Base-by-base conservation (phyloP, 2,797 vertebrate species). In the Toxotes lorentzi region DNA sequence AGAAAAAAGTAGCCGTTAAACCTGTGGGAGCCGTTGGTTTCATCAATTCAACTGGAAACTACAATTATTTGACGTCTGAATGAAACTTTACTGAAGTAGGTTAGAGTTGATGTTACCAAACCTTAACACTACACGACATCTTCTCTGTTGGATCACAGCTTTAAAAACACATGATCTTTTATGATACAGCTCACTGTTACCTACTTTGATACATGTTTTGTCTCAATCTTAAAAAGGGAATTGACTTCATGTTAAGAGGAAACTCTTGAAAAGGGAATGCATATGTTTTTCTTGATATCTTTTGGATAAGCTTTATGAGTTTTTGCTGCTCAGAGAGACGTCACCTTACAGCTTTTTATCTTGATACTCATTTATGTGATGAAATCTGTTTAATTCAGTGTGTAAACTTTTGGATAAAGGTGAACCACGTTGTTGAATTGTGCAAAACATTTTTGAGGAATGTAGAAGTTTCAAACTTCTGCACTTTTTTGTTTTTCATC, bases 381-480 rank as follows among this genome's bases (percentile, higher is more conserved):
- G 14, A 24, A 21, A 34, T 58, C 4, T 23, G 43, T 38, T 30
- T 7, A 54, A 41, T 41, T 35, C 34, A 17, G 7, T 30, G 14
- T 35, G 21, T 21, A 17, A 48, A 45, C 64, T 40, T 6, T 43
- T 13, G 40, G 59, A 41, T 57, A 16, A 76, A 69, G 11, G 21
- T 43, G 12, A 61, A 38, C 12, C 30, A 12, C 0, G 5, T 16
- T 60, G n/a, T 23, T 30, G 9, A 64, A 3, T 23, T 19, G 51
- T 45, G 24, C 5, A 41, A 53, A 41, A 21, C 57, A 2, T 13
- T 48, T 56, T 2, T 23, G 7, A 53, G 2, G 63, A 78, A 60
- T 74, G 48, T 56, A 61, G 67, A 51, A 2, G 13, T 70, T 77
- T 64, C 2, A 72, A 76, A 76, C 7, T n/a, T n/a, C n/a, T 59